phyloP scores from a whole-genome alignment of 2,113 vertebrate genomes.

The Passerina amoena region DNA sequence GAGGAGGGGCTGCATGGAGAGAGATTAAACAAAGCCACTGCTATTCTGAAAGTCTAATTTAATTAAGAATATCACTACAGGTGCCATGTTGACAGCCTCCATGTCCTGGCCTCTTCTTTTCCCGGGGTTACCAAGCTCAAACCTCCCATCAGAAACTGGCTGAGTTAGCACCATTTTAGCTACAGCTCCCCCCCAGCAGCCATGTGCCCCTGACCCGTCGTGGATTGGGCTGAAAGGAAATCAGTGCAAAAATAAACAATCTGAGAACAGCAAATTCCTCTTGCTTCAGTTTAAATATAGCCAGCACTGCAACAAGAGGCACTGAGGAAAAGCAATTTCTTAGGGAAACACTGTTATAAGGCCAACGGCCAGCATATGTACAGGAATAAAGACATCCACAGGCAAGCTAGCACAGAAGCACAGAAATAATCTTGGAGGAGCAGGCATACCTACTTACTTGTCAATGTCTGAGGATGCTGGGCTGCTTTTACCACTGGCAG shows the following conservation, averaged over 20 bases:
- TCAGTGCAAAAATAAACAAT: conserved; percentile 23
- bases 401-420: neutral
- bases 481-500: neutral
- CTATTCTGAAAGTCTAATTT: conserved; percentile 71
- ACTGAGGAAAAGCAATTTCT: neutral
- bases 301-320: neutral
- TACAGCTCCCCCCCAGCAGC: neutral
- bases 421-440: neutral
- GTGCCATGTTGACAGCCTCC: conserved; percentile 52
- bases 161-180: conserved; percentile 33
- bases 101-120: conserved; percentile 29
- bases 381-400: neutral
- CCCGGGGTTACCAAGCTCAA: neutral
- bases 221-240: neutral
- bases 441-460: conserved; percentile 76
- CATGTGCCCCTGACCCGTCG: neutral
- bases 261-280: conserved; percentile 15
- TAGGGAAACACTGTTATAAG: neutral
- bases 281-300: neutral
- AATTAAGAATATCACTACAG: conserved; percentile 68
- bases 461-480: conserved; percentile 34
- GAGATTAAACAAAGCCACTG: conserved; percentile 70
- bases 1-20: conserved; percentile 58
- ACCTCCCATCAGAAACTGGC: neutral
- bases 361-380: neutral